A percentile compares a stretch with the other conserved stretches of the same genome.
phyloP scores from a whole-genome alignment of 1,140 invertebrate species.

The Cataglyphis hispanica region DNA sequence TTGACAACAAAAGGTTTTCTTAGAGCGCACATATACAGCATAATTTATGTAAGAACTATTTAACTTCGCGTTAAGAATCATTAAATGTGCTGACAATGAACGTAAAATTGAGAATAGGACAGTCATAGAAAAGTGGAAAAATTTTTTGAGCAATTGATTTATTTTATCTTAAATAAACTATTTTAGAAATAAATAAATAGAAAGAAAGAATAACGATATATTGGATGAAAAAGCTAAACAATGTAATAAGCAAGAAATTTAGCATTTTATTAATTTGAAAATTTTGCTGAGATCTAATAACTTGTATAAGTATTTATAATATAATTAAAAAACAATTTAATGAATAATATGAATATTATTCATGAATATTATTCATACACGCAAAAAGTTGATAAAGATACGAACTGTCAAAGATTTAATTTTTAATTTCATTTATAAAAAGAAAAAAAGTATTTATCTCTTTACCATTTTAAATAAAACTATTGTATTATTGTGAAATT shows the following conservation, averaged over 20 bases:
- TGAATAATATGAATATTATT: neutral
- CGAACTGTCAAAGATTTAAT: neutral
- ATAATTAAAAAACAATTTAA: neutral
- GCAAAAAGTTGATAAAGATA: neutral
- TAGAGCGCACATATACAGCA: neutral
- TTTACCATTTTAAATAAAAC: neutral
- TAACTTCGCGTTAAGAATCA: neutral
- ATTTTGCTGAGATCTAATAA: neutral
- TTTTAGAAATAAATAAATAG: neutral
- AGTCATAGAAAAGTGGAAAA: neutral
- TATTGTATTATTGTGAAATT: neutral
- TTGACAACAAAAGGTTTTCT: neutral
- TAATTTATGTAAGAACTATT: slow-evolving; percentile 16
- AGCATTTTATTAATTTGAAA: neutral
- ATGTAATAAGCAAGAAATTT: neutral
- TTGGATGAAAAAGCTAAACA: neutral
- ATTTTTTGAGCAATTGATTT: neutral
- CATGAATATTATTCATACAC: too few species aligned
- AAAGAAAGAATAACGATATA: neutral
- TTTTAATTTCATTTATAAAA: neutral
- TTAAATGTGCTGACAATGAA: neutral
- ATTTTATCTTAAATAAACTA: neutral
- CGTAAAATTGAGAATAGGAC: neutral
- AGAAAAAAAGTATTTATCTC: neutral
- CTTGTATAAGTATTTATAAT: neutral